These are phyloP conservation scores for Ranitomeya imitator DNA, from an alignment of 2,113 vertebrate species.

Conservation along the genomic window DNA sequence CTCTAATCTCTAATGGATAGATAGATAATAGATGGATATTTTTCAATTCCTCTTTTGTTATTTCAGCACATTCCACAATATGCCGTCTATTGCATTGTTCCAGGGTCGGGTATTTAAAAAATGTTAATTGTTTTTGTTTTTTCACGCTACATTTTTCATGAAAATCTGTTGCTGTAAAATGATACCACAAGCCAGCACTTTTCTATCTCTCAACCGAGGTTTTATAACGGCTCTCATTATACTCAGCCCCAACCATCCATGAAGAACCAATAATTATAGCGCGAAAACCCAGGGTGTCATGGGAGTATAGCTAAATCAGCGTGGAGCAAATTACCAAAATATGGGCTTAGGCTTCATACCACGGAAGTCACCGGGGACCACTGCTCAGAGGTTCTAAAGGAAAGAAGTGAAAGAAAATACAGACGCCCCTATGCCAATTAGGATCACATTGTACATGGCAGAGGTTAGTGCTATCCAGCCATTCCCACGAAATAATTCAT, in stretches of 20 bases:
- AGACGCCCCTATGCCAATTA: conserved; percentile 24
- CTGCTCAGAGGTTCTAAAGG: conserved; percentile 8
- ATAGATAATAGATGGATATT: background rate
- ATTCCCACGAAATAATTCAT: conserved; percentile 47
- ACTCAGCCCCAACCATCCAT: background rate
- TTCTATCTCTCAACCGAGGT: background rate
- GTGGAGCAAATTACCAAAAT: conserved; percentile 7
- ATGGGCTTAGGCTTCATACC: background rate
- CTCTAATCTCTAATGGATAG: no score
- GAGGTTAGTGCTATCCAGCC: conserved; percentile 20
- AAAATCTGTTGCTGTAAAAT: conserved; percentile 10
- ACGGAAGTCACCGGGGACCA: conserved; percentile 6
- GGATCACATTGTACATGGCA: conserved; percentile 38
- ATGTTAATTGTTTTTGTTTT: conserved; percentile 16
- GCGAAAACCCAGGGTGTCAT: conserved; percentile 19
- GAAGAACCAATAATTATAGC: conserved; percentile 25
- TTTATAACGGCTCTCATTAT: background rate
- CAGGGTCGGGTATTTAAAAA: background rate
- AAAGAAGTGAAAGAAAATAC: conserved; percentile 29
- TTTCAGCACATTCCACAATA: background rate
- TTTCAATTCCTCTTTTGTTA: background rate
- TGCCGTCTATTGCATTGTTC: background rate
- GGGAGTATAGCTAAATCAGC: background rate
- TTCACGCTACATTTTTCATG: conserved; percentile 19
- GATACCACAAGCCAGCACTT: conserved; percentile 5